Conservation (phyloP, 2,888 invertebrate genomes). For the Andricus quercusramuli region DNA sequence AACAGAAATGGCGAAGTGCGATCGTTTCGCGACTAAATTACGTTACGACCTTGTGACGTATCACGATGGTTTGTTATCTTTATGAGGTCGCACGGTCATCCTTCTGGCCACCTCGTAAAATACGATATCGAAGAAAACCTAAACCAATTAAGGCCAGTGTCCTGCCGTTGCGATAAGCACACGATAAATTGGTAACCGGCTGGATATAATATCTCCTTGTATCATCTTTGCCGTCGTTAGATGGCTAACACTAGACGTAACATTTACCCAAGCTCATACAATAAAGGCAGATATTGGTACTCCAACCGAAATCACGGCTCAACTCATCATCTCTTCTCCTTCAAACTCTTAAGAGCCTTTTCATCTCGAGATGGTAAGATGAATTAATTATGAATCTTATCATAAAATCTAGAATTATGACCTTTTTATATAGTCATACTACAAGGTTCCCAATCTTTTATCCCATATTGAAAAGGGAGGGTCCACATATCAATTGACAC, state of each 20-base stretch:
- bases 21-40: slow-evolving; percentile 37
- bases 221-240: slow-evolving; percentile 56
- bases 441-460: too few relatives aligned
- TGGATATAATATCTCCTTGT: slow-evolving; percentile 52
- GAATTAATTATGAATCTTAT: too few relatives aligned
- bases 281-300: slow-evolving; percentile 33
- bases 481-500: too few relatives aligned
- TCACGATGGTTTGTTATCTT: slow-evolving; percentile 55
- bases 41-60: slow-evolving; percentile 47
- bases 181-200: slow-evolving; percentile 50
- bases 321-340: neutral
- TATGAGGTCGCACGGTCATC: slow-evolving; percentile 43
- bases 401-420: too few relatives aligned
- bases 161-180: slow-evolving; percentile 38
- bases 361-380: neutral
- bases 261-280: slow-evolving; percentile 16
- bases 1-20: slow-evolving; percentile 26
- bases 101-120: slow-evolving; percentile 54
- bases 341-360: neutral
- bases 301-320: neutral
- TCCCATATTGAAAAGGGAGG: too few relatives aligned
- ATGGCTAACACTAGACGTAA: neutral
- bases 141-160: slow-evolving; percentile 37
- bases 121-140: slow-evolving; percentile 57
- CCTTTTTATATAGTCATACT: too few relatives aligned